These are phyloP conservation scores for Pseudorectes ferrugineus DNA, from an alignment of 2,113 vertebrate species.

Conservation along the genomic window DNA sequence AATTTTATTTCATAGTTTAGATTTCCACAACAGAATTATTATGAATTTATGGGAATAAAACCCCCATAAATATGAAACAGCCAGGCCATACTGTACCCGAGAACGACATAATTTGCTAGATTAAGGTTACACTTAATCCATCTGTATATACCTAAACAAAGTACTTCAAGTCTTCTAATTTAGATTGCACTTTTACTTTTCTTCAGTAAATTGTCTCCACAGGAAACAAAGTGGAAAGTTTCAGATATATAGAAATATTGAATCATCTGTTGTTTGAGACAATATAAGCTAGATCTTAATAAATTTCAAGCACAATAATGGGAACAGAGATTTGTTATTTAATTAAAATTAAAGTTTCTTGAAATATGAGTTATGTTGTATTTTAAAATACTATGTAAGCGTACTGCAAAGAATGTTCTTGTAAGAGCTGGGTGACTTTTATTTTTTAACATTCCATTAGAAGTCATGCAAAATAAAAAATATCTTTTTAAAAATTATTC, in stretches of 20 bases:
- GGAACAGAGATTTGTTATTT: neutral
- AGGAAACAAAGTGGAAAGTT: neutral
- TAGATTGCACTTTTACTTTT: neutral
- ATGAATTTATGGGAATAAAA: neutral
- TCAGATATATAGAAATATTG: neutral
- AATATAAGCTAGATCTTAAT: neutral
- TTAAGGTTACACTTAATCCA: neutral
- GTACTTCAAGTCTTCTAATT: neutral
- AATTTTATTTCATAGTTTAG: neutral
- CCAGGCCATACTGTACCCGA: neutral
- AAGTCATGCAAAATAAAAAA: neutral
- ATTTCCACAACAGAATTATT: neutral
- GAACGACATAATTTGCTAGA: neutral
- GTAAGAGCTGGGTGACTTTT: neutral
- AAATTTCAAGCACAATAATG: neutral
- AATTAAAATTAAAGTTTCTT: neutral
- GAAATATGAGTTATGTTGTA: neutral
- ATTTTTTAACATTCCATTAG: neutral
- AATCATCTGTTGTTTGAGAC: neutral
- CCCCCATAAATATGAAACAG: neutral
- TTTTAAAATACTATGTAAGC: neutral
- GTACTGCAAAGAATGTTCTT: neutral
- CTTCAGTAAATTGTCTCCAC: neutral
- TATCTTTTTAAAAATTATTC: neutral
- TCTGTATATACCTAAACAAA: neutral